These are phyloP conservation scores for Rhamnusium bicolor DNA, from an alignment of 2,888 invertebrate genomes.

Conservation along the genomic window DNA sequence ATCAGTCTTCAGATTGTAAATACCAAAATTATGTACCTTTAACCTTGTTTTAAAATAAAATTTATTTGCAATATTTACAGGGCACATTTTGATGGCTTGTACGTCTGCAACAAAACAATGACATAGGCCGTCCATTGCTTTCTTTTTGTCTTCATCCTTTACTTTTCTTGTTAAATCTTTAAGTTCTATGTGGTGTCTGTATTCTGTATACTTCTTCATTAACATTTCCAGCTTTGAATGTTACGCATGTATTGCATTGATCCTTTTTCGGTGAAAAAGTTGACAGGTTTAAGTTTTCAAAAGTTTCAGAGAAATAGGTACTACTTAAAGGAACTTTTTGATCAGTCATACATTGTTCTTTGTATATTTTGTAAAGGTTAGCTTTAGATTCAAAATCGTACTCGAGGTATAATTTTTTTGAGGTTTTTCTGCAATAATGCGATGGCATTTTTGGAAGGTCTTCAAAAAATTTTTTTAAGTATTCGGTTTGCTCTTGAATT, in stretches of 20 bases:
- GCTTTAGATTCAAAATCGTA: constrained; percentile 30
- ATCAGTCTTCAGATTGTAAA: constrained; percentile 8
- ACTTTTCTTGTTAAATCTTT: neutral
- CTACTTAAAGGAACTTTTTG: constrained; percentile 22
- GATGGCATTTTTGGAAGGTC: neutral
- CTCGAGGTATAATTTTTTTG: neutral
- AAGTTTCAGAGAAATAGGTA: constrained; percentile 34
- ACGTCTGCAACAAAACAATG: constrained; percentile 39
- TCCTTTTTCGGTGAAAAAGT: constrained; percentile 40
- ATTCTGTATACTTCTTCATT: constrained; percentile 15
- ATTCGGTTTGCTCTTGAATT: neutral
- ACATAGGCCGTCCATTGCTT: neutral
- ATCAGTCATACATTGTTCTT: constrained; percentile 23
- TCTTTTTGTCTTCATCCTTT: constrained; percentile 16
- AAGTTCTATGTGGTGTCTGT: neutral
- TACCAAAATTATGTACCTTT: constrained; percentile 31
- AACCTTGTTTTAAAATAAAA: constrained; percentile 43
- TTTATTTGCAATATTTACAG: constrained; percentile 17
- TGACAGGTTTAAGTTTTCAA: constrained; percentile 34
- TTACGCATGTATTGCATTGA: constrained; percentile 39
- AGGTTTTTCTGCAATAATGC: neutral
- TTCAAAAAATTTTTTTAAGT: neutral
- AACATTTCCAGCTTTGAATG: constrained; percentile 38
- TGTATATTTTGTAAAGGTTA: constrained; percentile 32
- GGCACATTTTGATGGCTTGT: constrained; percentile 40